Evolutionary conservation across 2,797 vertebrate species (phyloP).

Genomic region (Moxostoma hubbsi): DNA sequence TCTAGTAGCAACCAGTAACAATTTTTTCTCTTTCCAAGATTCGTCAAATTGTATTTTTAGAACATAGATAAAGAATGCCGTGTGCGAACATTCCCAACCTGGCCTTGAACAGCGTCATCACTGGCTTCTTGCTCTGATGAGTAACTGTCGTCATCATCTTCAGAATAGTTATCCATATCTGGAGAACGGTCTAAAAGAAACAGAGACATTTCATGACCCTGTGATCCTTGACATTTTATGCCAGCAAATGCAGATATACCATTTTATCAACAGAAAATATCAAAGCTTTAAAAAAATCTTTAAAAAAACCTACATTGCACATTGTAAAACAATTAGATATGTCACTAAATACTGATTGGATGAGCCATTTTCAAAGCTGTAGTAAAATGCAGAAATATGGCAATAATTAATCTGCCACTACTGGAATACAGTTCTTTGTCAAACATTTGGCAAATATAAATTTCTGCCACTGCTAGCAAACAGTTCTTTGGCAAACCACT

Average conservation of each 20-base stretch:
- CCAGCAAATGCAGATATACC: background rate
- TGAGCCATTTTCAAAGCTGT: too few relatives aligned
- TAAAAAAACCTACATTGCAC: too few relatives aligned
- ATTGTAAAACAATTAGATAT: too few relatives aligned
- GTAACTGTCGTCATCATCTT: constrained; percentile 72
- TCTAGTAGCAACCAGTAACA: background rate
- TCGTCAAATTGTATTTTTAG: background rate
- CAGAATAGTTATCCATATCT: constrained; percentile 71
- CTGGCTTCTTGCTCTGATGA: constrained; percentile 71
- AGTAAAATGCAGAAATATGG: too few relatives aligned
- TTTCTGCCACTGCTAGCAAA: too few relatives aligned
- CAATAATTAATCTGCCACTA: too few relatives aligned
- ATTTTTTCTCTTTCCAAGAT: background rate
- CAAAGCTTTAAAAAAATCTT: background rate
- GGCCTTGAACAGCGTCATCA: constrained; percentile 66
- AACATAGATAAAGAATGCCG: background rate
- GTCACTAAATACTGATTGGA: too few relatives aligned
- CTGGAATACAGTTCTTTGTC: too few relatives aligned
- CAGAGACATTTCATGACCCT: constrained; percentile 3
- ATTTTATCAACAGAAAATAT: background rate
- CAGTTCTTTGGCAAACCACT: too few relatives aligned
- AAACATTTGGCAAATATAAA: too few relatives aligned
- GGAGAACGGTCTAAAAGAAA: constrained; percentile 64
- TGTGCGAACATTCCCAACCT: constrained; percentile 50
- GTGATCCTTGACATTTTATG: background rate